phyloP scores from a whole-genome alignment of 2,888 invertebrate genomes.

The Blastobasis adustella region DNA sequence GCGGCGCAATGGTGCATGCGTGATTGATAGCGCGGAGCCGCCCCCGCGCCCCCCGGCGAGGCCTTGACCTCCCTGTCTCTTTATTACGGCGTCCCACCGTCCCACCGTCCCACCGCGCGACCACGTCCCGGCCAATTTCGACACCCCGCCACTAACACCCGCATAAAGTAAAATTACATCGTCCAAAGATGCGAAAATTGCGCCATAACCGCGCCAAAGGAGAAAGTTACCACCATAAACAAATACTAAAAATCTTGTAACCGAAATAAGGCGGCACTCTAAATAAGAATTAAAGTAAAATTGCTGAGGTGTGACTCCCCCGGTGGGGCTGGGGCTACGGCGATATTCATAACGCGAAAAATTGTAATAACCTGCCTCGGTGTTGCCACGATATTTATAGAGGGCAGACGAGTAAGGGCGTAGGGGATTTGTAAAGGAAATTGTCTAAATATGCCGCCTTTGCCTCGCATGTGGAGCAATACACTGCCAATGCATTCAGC shows the following conservation, averaged over 20 bases:
- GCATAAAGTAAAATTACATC: slow-evolving; percentile 49
- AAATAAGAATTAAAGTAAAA: slow-evolving; percentile 74
- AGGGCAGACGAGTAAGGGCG: slow-evolving; percentile 45
- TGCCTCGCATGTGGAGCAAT: slow-evolving; percentile 28
- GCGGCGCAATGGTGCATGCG: slow-evolving; percentile 69
- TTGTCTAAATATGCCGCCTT: slow-evolving; percentile 62
- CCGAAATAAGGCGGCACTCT: slow-evolving; percentile 70
- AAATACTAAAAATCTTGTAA: slow-evolving; percentile 74
- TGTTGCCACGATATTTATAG: slow-evolving; percentile 50
- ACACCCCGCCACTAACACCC: slow-evolving; percentile 24
- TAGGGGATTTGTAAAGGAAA: slow-evolving; percentile 59
- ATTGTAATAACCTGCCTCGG: slow-evolving; percentile 72
- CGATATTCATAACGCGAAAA: slow-evolving; percentile 75
- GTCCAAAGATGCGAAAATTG: slow-evolving; percentile 56
- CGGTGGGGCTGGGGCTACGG: slow-evolving; percentile 45
- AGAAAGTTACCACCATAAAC: slow-evolving; percentile 64
- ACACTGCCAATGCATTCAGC: neutral
- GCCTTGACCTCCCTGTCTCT: slow-evolving; percentile 56
- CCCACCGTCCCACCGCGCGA: neutral
- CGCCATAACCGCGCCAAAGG: slow-evolving; percentile 42
- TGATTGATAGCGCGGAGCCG: slow-evolving; percentile 69
- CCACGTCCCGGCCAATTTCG: slow-evolving; percentile 20
- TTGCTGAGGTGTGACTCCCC: slow-evolving; percentile 70
- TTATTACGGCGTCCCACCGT: slow-evolving; percentile 8
- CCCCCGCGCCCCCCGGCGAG: slow-evolving; percentile 45